phyloP scores from a whole-genome alignment of 1,140 invertebrate species.

The Drosophila novamexicana region DNA sequence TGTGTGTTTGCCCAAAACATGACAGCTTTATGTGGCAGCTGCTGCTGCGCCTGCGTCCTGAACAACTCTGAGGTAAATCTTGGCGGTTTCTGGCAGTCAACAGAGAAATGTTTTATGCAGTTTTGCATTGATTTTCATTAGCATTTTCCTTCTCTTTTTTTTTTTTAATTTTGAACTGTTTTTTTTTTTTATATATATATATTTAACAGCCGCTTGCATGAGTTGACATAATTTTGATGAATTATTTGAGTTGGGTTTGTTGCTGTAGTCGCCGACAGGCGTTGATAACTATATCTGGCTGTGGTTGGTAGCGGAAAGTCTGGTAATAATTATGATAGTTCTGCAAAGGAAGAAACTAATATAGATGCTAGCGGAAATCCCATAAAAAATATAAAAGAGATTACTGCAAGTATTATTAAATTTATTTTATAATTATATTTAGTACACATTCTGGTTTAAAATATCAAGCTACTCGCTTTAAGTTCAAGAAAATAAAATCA shows the following conservation, averaged over 20 bases:
- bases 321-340: neutral
- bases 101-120: conserved; percentile 25
- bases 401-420: too few relatives aligned
- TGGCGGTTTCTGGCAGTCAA: conserved; percentile 57
- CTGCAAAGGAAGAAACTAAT: too few relatives aligned
- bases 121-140: conserved; percentile 79
- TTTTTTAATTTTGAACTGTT: conserved; percentile 48
- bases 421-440: too few relatives aligned
- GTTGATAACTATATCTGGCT: conserved; percentile 60
- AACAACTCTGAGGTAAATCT: conserved; percentile 41
- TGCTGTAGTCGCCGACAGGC: conserved; percentile 56
- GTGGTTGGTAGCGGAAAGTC: conserved; percentile 27
- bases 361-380: neutral
- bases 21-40: conserved; percentile 82
- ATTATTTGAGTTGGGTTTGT: conserved; percentile 59
- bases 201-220: conserved; percentile 67
- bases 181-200: conserved; percentile 1
- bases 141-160: conserved; percentile 57
- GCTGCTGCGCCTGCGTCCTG: conserved; percentile 51
- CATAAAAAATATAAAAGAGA: too few relatives aligned
- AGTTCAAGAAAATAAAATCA: too few relatives aligned
- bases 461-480: too few relatives aligned
- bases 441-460: too few relatives aligned
- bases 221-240: conserved; percentile 82
- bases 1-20: conserved; percentile 74